Evolutionary conservation across 2,113 vertebrate genomes (phyloP), one percentile per base, ranked within the genome.

Genomic region (Dromaius novaehollandiae): DNA sequence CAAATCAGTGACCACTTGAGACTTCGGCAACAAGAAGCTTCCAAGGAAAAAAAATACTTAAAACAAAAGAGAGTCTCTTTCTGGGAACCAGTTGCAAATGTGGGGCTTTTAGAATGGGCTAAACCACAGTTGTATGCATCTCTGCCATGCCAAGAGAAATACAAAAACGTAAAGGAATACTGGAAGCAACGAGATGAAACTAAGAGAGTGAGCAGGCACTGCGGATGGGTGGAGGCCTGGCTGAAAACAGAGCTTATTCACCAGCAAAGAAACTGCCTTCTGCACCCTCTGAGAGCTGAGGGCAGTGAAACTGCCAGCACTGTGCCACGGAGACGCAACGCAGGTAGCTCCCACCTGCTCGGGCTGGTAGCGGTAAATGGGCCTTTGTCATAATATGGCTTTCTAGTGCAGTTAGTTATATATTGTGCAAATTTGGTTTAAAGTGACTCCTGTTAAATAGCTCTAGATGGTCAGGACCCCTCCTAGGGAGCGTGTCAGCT

Each of bases 221-320:
- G 8, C 4, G 0, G 0, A 36, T 2, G 5, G 50, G 34, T 42
- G 60, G 61, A 84, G 64, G 3, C 4, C 17, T 84, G 50, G 5
- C 17, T 78, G 14, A 34, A 51, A 44, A 18, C 44, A 61, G 28
- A 30, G 16, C 3, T 3, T 9, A 53, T 19, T 0, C 3, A 5
- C 38, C 12, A 0, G 0, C 2, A 63, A 24, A 64, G 30, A 46
- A 93, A 69, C 3, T 6, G n/a, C 19, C 25, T 20, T 30, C 26
- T 15, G 6, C 22, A 12, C 40, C 6, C 2, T 0, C 13, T 4
- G 0, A 1, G 3, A 63, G 22, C 30, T 30, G n/a, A 50, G 64
- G 36, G 14, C 61, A 18, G 2, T 4, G 17, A 53, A 21, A 1
- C 34, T 5, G 2, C 32, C 65, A 28, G 36, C 9, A n/a, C 1